Evolutionary conservation across 2,113 vertebrate genomes (phyloP).

Genomic region (Garra rufa): DNA sequence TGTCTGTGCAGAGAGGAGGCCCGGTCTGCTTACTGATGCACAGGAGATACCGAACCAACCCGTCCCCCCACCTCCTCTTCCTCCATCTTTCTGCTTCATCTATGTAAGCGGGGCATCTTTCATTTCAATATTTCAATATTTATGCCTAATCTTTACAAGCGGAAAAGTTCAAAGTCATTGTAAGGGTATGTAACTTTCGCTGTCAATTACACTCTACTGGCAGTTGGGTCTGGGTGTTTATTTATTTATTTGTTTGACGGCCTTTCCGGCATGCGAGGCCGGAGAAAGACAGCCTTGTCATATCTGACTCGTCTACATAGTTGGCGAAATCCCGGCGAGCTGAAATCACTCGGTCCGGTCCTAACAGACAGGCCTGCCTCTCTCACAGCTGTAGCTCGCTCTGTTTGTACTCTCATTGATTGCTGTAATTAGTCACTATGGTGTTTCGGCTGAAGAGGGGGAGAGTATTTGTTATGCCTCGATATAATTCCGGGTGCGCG

Average conservation of each 20-base stretch:
- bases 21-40: slow-evolving; percentile 88
- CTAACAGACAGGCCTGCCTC: not conserved
- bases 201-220: slow-evolving; percentile 49
- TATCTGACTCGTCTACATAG: not conserved
- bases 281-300: slow-evolving; percentile 38
- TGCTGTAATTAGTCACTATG: slow-evolving; percentile 51
- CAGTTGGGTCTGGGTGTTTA: slow-evolving; percentile 26
- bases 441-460: slow-evolving; percentile 23
- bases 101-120: slow-evolving; percentile 77
- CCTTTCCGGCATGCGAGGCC: not conserved
- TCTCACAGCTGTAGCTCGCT: not conserved
- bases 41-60: slow-evolving; percentile 66
- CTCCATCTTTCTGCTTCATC: slow-evolving; percentile 56
- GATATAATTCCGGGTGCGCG: slow-evolving; percentile 42
- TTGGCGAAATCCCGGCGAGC: not conserved
- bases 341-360: not conserved
- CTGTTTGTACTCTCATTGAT: slow-evolving; percentile 46
- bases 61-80: slow-evolving; percentile 70
- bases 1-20: slow-evolving; percentile 84
- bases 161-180: slow-evolving; percentile 85
- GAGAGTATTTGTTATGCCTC: slow-evolving; percentile 45
- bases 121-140: slow-evolving; percentile 92
- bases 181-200: slow-evolving; percentile 80
- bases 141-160: slow-evolving; percentile 75
- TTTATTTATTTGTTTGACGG: slow-evolving; percentile 45